Percentiles rank a stretch among this genome's conserved stretches.
These are phyloP conservation scores for Drosophila prosaltans DNA, from an alignment of 1,140 invertebrate species.

Conservation along the genomic window DNA sequence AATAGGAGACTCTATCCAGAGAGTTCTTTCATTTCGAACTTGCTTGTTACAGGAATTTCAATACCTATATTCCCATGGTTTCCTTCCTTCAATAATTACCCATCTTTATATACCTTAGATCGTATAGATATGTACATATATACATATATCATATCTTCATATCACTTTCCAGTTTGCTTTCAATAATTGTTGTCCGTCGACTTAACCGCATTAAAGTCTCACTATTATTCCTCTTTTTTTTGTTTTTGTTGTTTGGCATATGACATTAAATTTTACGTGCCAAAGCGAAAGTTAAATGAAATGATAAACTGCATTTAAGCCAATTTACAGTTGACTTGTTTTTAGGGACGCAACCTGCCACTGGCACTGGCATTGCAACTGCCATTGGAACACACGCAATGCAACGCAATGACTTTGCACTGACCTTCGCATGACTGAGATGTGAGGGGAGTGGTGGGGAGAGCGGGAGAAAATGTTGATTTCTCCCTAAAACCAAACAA, in stretches of 20 bases:
- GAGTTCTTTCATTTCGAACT: too few species aligned
- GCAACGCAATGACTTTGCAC: constrained; percentile 60
- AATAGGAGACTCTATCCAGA: too few species aligned
- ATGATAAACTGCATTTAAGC: constrained; percentile 77
- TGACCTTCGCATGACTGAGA: constrained; percentile 51
- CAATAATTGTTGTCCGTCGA: too few species aligned
- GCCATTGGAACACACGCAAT: constrained; percentile 43
- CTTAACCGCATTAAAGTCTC: too few species aligned
- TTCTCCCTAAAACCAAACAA: constrained; percentile 36
- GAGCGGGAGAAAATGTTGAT: constrained; percentile 29
- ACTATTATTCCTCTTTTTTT: not conserved
- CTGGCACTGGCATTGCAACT: constrained; percentile 14
- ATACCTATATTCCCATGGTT: too few species aligned
- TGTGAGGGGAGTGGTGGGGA: not conserved
- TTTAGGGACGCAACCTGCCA: constrained; percentile 34
- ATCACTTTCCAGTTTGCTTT: not conserved
- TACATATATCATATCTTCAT: too few species aligned
- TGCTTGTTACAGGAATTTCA: too few species aligned
- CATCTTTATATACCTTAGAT: too few species aligned
- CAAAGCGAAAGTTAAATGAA: constrained; percentile 68
- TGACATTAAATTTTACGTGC: constrained; percentile 50
- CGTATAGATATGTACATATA: too few species aligned
- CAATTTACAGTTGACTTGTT: constrained; percentile 78
- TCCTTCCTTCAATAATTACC: too few species aligned
- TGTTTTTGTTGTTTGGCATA: not conserved